A percentile compares a stretch with the other conserved stretches of the same genome.
These are phyloP conservation scores for Eremophila alpestris DNA, from an alignment of 2,797 vertebrate genomes.

Conservation along the genomic window DNA sequence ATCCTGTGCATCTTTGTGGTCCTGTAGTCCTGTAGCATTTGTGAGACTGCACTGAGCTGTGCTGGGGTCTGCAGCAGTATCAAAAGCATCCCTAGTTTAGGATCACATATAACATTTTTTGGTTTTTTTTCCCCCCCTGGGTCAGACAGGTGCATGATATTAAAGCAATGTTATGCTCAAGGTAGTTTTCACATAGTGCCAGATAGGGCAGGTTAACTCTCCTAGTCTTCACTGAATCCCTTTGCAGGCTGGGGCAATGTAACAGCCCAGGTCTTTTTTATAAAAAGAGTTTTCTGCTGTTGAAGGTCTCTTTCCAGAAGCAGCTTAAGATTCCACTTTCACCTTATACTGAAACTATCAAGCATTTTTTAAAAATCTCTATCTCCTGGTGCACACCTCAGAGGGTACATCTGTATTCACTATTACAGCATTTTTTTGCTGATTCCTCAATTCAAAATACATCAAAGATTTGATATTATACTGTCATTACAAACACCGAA, in stretches of 20 bases:
- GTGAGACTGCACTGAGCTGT: neutral
- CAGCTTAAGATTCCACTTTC: neutral
- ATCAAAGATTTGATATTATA: neutral
- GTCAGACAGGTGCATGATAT: neutral
- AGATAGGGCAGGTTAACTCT: neutral
- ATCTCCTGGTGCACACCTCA: neutral
- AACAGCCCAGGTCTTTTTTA: neutral
- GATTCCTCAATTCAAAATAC: neutral
- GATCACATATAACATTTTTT: rapidly evolving
- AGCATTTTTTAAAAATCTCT: neutral
- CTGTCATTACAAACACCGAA: neutral
- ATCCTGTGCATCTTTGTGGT: neutral
- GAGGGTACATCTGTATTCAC: neutral
- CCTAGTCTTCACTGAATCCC: neutral
- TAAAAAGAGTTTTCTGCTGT: neutral
- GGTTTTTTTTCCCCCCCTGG: rapidly evolving
- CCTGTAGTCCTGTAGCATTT: neutral
- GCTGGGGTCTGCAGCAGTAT: neutral
- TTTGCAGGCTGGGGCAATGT: neutral
- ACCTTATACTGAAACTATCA: neutral
- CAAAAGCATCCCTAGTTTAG: neutral
- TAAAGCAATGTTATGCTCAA: neutral
- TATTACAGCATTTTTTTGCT: neutral
- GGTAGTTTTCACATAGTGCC: neutral
- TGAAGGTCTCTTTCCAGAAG: neutral